Evolutionary conservation across 2,888 invertebrate genomes (phyloP).

Genomic region (Drosophila subquinaria): DNA sequence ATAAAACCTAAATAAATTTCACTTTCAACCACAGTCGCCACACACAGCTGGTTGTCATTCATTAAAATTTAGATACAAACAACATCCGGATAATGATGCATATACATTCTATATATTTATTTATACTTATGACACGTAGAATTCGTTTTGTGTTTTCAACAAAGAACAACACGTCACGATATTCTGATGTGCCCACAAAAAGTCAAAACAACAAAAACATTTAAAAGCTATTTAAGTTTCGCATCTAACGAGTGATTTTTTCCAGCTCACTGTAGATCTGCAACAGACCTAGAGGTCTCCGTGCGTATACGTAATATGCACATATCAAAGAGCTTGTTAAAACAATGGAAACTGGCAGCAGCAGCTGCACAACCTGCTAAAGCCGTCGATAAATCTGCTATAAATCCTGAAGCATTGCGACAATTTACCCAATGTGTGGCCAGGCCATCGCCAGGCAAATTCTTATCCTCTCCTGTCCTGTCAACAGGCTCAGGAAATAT

Average conservation of each 20-base stretch:
- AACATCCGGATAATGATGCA: conserved; percentile 7
- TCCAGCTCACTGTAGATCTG: conserved; percentile 10
- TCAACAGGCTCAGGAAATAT: conserved; percentile 59
- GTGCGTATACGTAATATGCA: conserved; percentile 43
- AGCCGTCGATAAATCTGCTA: conserved; percentile 74
- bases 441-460: conserved; percentile 29
- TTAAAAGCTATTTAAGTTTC: neutral
- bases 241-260: conserved; percentile 9
- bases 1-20: conserved; percentile 56
- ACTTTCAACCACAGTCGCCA: conserved; percentile 35
- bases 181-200: conserved; percentile 10
- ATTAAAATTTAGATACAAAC: conserved; percentile 28
- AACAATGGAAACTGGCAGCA: conserved; percentile 34
- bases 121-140: conserved; percentile 24
- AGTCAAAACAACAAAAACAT: conserved; percentile 9
- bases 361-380: conserved; percentile 55
- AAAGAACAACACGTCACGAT: conserved; percentile 46
- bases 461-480: conserved; percentile 43
- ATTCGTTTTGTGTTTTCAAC: conserved; percentile 31
- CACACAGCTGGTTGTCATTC: conserved; percentile 47
- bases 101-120: conserved; percentile 26
- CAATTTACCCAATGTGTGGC: conserved; percentile 48
- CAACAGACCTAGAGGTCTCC: neutral
- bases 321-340: conserved; percentile 47
- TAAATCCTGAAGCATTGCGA: conserved; percentile 69